Conservation (phyloP, 1,140 invertebrate genomes). For the Drosophila paulistorum region DNA sequence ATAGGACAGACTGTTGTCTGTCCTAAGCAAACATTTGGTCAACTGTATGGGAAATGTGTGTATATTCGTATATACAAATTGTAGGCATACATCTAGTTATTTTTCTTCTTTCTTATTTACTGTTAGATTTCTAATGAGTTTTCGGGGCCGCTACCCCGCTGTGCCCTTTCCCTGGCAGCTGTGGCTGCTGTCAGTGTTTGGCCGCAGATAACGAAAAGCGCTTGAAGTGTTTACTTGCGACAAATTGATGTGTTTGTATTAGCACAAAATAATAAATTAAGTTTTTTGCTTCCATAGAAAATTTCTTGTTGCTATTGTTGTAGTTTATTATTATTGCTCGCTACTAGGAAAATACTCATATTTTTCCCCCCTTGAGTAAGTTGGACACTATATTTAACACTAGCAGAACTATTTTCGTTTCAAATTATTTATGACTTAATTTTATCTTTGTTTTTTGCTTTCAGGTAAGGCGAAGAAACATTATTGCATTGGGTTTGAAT, state of each 20-base stretch:
- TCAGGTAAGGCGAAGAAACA: constrained; percentile 40
- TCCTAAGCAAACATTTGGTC: constrained; percentile 74
- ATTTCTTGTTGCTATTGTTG: constrained; percentile 17
- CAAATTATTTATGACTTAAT: constrained; percentile 30
- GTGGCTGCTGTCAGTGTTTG: constrained; percentile 60
- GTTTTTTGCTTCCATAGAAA: constrained; percentile 35
- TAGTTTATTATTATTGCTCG: constrained; percentile 5
- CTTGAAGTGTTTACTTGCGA: constrained; percentile 79
- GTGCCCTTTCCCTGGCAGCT: not conserved
- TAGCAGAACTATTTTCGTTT: not conserved
- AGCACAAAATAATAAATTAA: constrained; percentile 76
- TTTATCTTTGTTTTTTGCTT: constrained; percentile 28
- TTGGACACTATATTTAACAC: constrained; percentile 1
- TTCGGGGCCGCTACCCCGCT: constrained; percentile 5
- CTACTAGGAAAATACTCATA: not conserved
- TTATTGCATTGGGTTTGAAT: not conserved
- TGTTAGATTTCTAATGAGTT: constrained; percentile 76
- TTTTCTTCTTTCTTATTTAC: constrained; percentile 76
- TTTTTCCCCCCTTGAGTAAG: constrained; percentile 10
- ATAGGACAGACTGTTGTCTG: constrained; percentile 2
- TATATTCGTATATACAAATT: constrained; percentile 26
- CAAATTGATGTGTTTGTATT: constrained; percentile 79
- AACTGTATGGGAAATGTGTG: constrained; percentile 48
- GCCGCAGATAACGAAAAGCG: constrained; percentile 71
- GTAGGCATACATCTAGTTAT: constrained; percentile 33